Evolutionary conservation across 2,113 vertebrate genomes (phyloP), one percentile per base, ranked within the genome.

Genomic region (Cottus gobio): DNA sequence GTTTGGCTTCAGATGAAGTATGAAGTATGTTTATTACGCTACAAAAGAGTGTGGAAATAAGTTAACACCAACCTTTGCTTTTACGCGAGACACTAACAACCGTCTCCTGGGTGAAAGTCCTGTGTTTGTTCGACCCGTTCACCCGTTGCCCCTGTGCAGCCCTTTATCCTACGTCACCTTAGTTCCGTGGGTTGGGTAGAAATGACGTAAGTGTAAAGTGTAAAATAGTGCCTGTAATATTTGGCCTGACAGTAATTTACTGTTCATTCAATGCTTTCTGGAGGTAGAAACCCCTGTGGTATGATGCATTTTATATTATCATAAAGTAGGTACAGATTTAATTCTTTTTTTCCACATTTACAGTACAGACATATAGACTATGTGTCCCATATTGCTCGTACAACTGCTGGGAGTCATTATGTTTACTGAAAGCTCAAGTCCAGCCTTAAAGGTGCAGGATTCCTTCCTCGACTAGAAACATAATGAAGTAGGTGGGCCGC

Each of bases 401-500:
- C 7, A 50, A n/a, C 34, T 31, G 24, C 44, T 24, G 20, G 34
- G 3, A 67, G 61, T 66, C 31, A 31, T 12, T 24, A 1, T 39
- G 20, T 34, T 75, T 54, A 66, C 28, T 16, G 24, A 37, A 39
- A n/a, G 7, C 60, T 34, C 8, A 60, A 61, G 34, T 54, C 4
- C 0, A 56, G 15, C 0, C 24, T 28, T 8, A 56, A 36, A 28
- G 30, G 15, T 44, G 15, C 5, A 20, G 31, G 36, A 7, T n/a
- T 26, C 22, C 11, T 39, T 28, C n/a, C 61, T 73, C 48, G 28
- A 28, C 54, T 2, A 67, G 39, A 39, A 48, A 76, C 61, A 52
- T 11, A 10, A 58, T 42, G 39, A 3, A 22, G 30, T 15, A 50
- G 46, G 56, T 30, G 78, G 64, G 36, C 58, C 71, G 69, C 79